Base-by-base conservation (phyloP, 2,888 invertebrate species). In the Portevinia maculata region DNA sequence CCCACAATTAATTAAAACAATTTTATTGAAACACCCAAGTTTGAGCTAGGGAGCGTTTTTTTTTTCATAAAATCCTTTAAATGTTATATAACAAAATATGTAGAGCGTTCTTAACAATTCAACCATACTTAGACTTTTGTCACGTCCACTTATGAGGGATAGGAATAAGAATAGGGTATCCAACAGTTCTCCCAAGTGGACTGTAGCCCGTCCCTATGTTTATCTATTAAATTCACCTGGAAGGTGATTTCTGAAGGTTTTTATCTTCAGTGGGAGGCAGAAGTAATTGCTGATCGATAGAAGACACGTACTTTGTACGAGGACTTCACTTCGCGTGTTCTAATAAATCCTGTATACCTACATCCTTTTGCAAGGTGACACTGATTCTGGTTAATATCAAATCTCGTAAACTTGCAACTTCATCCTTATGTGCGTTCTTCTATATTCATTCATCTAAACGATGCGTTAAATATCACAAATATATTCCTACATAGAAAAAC, bases 311-410 rank as follows among this genome's bases (percentile, higher is more conserved):
- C n/a, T n/a, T n/a, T n/a, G n/a, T n/a, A n/a, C 1, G 34, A 24
- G 24, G 3, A 2, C n/a, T 59, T 30, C 21, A 21, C 17, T 1
- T 17, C n/a, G 15, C 13, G 5, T 28, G 15, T 8, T 48, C 37
- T 17, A 9, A n/a, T n/a, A n/a, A n/a, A n/a, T n/a, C n/a, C n/a
- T n/a, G n/a, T n/a, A n/a, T n/a, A n/a, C n/a, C 32, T 8, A 32
- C 11, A 39, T 59, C 60, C 53, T 46, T 53, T 53, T 46, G 19
- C 37, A 73, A 39, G 64, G 62, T 73, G 37, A 69, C 44, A 57
- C 57, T 69, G 69, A 59, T 39, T 48, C 39, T 57, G 30, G 57
- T 30, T 48, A 3, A 28, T 59, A 39, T 37, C 34, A 3, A 57
- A 50, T 57, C 57, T 39, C 39, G 30, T 19, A 28, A 37, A 50